Evolutionary conservation across 2,797 vertebrate genomes (phyloP).

Genomic region (Florisuga fusca): DNA sequence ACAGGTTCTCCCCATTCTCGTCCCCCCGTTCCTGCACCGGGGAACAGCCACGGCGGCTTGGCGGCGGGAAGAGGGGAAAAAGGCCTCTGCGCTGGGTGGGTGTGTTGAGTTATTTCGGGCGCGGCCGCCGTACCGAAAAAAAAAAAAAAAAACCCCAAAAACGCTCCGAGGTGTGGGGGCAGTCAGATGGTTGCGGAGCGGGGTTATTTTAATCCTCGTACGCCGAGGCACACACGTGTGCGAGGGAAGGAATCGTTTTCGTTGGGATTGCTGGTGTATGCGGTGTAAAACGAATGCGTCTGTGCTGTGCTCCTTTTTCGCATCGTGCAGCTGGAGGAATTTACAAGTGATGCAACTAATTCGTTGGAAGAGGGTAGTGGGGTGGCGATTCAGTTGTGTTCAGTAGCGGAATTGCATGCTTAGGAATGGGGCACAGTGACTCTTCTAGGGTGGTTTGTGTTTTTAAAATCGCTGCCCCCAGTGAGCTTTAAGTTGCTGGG

Average conservation of each 20-base stretch:
- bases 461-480: neutral
- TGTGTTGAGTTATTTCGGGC: neutral
- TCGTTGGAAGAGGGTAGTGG: constrained; percentile 28
- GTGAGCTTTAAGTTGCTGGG: neutral
- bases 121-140: neutral
- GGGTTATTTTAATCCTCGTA: neutral
- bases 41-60: neutral
- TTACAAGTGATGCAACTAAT: constrained; percentile 39
- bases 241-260: neutral
- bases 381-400: neutral
- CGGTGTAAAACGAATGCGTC: neutral
- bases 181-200: neutral
- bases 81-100: constrained; percentile 13
- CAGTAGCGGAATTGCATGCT: neutral
- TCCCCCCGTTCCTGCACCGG: neutral
- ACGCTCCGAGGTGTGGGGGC: neutral
- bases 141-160: neutral
- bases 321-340: constrained; percentile 18
- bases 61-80: neutral
- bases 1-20: too few species aligned
- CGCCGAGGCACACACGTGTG: neutral
- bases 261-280: neutral
- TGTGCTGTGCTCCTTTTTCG: neutral
- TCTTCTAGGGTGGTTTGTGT: neutral
- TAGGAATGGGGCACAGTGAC: neutral